Conservation (phyloP, 2,113 vertebrate genomes). For the Stegostoma tigrinum region DNA sequence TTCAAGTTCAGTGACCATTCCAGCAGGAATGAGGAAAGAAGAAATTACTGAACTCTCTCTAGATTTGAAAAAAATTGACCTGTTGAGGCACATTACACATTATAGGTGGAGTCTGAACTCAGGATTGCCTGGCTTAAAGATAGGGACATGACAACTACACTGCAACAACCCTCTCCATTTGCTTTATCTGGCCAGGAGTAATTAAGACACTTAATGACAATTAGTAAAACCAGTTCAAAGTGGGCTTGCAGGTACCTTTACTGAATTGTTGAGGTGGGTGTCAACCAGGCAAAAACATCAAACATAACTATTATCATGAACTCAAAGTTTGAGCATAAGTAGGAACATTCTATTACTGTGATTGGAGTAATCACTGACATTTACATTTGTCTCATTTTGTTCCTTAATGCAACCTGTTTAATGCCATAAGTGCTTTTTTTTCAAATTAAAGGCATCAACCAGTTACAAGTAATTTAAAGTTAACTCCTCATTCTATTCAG, state of each 20-base stretch:
- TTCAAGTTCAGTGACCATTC: no score
- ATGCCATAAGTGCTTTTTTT: slow-evolving; percentile 12
- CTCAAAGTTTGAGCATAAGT: background rate
- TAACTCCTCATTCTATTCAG: slow-evolving; percentile 12
- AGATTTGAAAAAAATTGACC: no score
- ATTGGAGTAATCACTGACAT: background rate
- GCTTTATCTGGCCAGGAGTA: background rate
- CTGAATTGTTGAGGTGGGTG: background rate
- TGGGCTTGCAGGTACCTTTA: background rate
- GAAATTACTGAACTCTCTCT: no score
- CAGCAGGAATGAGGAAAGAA: no score
- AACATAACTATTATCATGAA: background rate
- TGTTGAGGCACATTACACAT: no score
- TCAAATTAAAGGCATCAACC: background rate
- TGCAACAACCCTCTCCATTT: background rate
- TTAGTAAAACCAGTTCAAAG: background rate
- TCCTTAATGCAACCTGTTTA: background rate
- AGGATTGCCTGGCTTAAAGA: no score
- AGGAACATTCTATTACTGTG: background rate
- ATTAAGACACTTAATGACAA: background rate
- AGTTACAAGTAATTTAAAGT: background rate
- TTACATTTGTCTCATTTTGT: slow-evolving; percentile 4
- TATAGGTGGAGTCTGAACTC: no score
- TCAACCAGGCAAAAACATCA: background rate
- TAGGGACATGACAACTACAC: no score